phyloP scores from a whole-genome alignment of 2,797 vertebrate genomes.

The Ibycter americanus region DNA sequence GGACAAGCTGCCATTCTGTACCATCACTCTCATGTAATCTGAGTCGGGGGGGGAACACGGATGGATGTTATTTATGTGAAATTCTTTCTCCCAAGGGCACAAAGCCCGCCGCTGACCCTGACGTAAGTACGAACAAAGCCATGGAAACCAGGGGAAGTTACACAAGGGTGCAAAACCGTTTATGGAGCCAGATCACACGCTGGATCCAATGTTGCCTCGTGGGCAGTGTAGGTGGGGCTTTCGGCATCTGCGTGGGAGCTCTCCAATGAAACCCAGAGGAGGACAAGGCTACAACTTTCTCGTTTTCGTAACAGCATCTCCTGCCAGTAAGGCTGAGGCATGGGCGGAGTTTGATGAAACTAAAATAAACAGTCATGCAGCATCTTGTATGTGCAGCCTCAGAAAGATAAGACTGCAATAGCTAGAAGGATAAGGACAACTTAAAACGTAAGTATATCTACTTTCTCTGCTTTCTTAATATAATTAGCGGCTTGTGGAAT shows the following conservation, averaged over 20 bases:
- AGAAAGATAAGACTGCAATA: not conserved
- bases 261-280: not conserved
- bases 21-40: not conserved
- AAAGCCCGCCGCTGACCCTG: not conserved
- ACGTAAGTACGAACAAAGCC: not conserved
- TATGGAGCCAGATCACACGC: not conserved
- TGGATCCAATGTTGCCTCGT: not conserved
- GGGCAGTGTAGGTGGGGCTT: slow-evolving; percentile 16
- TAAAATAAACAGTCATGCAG: not conserved
- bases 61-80: not conserved
- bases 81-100: not conserved
- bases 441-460: not conserved
- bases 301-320: not conserved
- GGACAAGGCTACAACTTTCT: not conserved
- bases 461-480: not conserved
- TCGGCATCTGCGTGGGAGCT: not conserved
- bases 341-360: not conserved
- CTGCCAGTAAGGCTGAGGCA: not conserved
- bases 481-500: not conserved
- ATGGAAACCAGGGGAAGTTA: not conserved
- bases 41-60: accelerated
- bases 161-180: not conserved
- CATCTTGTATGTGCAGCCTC: not conserved
- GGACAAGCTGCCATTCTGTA: not conserved
- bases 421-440: not conserved